phyloP scores from a whole-genome alignment of 2,113 vertebrate genomes.

The Vulpes lagopus region DNA sequence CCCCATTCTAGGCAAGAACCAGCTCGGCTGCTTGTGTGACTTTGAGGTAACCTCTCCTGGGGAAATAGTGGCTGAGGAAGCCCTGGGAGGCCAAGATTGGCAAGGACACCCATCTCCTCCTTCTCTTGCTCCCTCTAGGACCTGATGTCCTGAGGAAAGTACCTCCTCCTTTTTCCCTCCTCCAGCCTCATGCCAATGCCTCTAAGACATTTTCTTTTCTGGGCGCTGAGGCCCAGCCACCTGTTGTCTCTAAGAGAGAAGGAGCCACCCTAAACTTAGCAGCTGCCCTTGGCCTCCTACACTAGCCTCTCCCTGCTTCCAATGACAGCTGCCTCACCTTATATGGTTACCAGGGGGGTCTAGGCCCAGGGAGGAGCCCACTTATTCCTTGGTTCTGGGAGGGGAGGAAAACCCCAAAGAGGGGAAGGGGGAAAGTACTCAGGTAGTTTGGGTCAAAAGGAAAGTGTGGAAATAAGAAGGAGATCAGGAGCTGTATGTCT shows the following conservation, averaged over 20 bases:
- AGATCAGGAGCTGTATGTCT: conserved; percentile 23
- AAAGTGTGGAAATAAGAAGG: conserved; percentile 85
- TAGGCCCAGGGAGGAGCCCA: conserved; percentile 40
- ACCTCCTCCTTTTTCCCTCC: conserved; percentile 19
- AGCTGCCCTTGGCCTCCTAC: conserved; percentile 70
- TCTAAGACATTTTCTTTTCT: conserved; percentile 85
- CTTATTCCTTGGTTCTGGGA: conserved; percentile 62
- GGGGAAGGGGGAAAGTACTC: background rate
- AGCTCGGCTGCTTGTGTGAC: background rate
- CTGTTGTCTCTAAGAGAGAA: conserved; percentile 82
- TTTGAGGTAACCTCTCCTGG: background rate
- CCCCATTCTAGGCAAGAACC: background rate
- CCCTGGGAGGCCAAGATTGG: background rate
- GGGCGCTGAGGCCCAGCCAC: conserved; percentile 78
- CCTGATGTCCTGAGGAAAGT: conserved; percentile 64
- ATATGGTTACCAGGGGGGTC: conserved; percentile 77
- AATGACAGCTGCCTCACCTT: conserved; percentile 71
- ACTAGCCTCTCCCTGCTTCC: conserved; percentile 44
- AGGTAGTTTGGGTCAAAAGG: conserved; percentile 76
- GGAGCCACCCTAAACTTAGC: conserved; percentile 84
- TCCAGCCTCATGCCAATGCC: conserved; percentile 72
- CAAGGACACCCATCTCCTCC: background rate
- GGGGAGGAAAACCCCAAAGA: conserved; percentile 54
- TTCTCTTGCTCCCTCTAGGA: conserved; percentile 59
- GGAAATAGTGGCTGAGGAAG: background rate